These are phyloP conservation scores for Lineus longissimus DNA, from an alignment of 1,140 invertebrate genomes.

Conservation along the genomic window DNA sequence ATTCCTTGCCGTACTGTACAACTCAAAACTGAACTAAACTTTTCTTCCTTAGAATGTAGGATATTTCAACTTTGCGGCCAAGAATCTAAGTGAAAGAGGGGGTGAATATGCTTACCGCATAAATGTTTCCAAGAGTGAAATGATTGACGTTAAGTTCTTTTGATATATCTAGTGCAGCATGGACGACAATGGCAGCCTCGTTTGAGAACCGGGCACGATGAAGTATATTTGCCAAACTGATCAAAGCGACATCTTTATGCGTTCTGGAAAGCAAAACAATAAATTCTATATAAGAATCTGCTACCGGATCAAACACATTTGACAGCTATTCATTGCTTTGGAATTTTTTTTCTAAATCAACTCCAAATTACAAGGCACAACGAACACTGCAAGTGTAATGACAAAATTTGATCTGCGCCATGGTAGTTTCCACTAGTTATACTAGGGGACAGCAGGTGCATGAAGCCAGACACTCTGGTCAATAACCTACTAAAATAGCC, in stretches of 20 bases:
- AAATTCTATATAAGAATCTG: slow-evolving; percentile 10
- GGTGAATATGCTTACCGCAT: slow-evolving; percentile 57
- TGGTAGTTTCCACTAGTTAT: too few relatives aligned
- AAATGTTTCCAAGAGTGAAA: slow-evolving; percentile 74
- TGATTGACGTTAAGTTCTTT: slow-evolving; percentile 69
- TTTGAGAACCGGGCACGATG: slow-evolving; percentile 68
- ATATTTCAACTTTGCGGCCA: too few relatives aligned
- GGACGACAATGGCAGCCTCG: slow-evolving; percentile 75
- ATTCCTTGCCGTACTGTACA: too few relatives aligned
- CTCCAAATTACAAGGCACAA: background rate
- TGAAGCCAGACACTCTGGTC: too few relatives aligned
- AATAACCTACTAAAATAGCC: too few relatives aligned
- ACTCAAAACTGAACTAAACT: too few relatives aligned
- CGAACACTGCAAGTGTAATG: background rate
- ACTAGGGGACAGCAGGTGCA: too few relatives aligned
- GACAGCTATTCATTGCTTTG: background rate
- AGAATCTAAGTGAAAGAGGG: too few relatives aligned
- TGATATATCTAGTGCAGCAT: slow-evolving; percentile 75
- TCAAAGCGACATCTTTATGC: slow-evolving; percentile 73
- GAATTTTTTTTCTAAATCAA: too few relatives aligned
- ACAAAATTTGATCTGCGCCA: too few relatives aligned
- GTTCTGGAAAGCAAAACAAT: slow-evolving; percentile 60
- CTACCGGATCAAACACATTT: background rate
- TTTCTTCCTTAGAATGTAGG: too few relatives aligned
- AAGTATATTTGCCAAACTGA: slow-evolving; percentile 77